These are phyloP conservation scores for Amblyornis subalaris DNA, from an alignment of 2,113 vertebrate species.

Conservation along the genomic window DNA sequence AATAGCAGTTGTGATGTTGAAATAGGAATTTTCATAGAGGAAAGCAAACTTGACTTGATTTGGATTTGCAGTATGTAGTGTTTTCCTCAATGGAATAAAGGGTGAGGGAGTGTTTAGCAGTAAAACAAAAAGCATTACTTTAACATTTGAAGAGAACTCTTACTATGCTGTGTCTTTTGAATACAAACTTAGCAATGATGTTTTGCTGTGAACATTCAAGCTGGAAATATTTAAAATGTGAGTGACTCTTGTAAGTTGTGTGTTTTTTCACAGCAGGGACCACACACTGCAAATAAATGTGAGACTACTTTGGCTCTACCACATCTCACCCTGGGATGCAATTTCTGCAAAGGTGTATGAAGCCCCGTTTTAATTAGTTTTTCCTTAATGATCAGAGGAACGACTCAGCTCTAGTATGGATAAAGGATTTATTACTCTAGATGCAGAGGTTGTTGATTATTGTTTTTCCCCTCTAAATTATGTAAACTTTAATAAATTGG, in stretches of 20 bases:
- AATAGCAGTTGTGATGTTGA: constrained; percentile 68
- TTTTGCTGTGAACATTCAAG: constrained; percentile 25
- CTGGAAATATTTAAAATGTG: constrained; percentile 49
- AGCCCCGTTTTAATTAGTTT: constrained; percentile 55
- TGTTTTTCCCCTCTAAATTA: background rate
- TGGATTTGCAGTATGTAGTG: background rate
- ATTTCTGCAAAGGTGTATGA: constrained; percentile 43
- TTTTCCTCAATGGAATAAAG: constrained; percentile 1
- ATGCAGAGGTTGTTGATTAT: background rate
- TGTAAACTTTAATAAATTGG: background rate
- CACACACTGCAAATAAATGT: constrained; percentile 4
- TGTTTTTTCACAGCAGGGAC: constrained; percentile 26
- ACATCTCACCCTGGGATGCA: background rate
- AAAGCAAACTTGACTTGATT: constrained; percentile 42
- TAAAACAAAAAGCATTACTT: background rate
- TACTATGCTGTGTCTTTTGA: background rate
- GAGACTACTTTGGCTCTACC: background rate
- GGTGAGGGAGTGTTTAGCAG: background rate
- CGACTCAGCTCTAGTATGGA: background rate
- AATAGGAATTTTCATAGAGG: constrained; percentile 60
- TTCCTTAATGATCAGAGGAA: constrained; percentile 28
- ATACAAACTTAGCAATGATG: background rate
- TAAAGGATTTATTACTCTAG: constrained; percentile 1
- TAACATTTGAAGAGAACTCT: background rate
- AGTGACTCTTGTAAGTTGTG: background rate